These are phyloP conservation scores for Acrocephalus scirpaceus DNA, from an alignment of 2,797 vertebrate species.

Conservation along the genomic window DNA sequence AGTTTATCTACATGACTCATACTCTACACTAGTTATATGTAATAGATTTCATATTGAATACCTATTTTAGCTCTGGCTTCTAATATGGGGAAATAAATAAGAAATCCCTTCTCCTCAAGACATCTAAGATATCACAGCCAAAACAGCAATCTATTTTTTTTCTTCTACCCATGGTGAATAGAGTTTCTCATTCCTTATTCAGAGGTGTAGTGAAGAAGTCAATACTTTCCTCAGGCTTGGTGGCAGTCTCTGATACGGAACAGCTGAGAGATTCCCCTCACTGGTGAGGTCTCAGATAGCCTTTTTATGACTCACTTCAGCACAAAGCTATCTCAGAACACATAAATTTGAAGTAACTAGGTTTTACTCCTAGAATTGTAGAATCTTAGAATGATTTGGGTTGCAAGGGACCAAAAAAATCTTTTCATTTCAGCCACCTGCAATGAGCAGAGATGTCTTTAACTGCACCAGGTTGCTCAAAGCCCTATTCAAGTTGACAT, in stretches of 20 bases:
- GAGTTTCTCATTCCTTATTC: neutral
- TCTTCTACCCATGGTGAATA: neutral
- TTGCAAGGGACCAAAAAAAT: neutral
- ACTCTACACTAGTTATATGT: neutral
- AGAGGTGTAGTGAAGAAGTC: neutral
- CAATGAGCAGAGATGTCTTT: neutral
- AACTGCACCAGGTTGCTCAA: neutral
- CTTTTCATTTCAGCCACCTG: neutral
- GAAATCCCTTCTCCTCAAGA: neutral
- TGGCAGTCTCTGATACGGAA: accelerated
- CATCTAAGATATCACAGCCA: neutral
- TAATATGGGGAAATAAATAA: neutral
- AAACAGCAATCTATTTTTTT: neutral
- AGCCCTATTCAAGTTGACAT: neutral
- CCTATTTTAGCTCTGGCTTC: neutral
- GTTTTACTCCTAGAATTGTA: neutral
- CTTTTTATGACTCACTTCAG: neutral
- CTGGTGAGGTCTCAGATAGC: neutral
- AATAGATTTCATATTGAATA: neutral
- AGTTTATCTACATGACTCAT: neutral
- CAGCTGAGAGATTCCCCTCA: neutral
- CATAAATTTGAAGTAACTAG: neutral
- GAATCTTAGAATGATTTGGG: neutral
- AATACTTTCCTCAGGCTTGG: neutral
- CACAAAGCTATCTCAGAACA: neutral